A percentile compares a stretch with the other conserved stretches of the same genome.
Evolutionary conservation across 2,888 invertebrate genomes (phyloP).

Genomic region (Coelopa pilipes): DNA sequence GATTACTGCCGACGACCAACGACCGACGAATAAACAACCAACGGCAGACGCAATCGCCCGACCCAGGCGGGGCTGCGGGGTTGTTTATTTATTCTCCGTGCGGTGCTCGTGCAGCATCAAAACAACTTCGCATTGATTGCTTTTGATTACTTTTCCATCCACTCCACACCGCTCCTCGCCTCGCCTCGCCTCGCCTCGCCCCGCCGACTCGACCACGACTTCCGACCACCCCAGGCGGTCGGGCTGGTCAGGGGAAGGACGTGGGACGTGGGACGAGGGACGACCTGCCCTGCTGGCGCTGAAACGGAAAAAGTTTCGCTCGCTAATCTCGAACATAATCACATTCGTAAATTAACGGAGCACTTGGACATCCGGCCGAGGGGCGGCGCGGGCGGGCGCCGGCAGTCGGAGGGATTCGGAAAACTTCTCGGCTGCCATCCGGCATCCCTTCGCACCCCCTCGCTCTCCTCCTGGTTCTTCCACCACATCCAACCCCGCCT

Average conservation of each 20-base stretch:
- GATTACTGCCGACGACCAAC: neutral
- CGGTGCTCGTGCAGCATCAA: neutral
- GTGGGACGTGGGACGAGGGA: neutral
- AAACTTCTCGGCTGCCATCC: neutral
- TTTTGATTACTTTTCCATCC: constrained; percentile 20
- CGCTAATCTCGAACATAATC: constrained; percentile 30
- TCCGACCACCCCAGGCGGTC: no score
- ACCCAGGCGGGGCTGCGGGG: neutral
- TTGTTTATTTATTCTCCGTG: neutral
- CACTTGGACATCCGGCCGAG: no score
- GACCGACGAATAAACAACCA: constrained; percentile 13
- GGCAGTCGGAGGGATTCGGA: neutral
- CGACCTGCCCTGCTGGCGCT: neutral
- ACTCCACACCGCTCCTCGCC: neutral
- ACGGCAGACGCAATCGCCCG: neutral
- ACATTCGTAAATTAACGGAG: constrained; percentile 25
- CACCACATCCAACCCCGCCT: neutral
- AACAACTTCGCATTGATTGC: constrained; percentile 11
- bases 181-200: neutral
- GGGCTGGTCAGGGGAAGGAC: no score
- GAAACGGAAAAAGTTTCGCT: constrained; percentile 11
- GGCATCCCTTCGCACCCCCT: no score
- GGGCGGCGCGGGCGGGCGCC: no score
- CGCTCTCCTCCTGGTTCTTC: neutral
- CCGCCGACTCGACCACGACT: no score